A percentile compares a stretch with the other conserved stretches of the same genome.
Evolutionary conservation across 2,797 vertebrate species (phyloP).

Genomic region (Poeciliopsis gracilis): DNA sequence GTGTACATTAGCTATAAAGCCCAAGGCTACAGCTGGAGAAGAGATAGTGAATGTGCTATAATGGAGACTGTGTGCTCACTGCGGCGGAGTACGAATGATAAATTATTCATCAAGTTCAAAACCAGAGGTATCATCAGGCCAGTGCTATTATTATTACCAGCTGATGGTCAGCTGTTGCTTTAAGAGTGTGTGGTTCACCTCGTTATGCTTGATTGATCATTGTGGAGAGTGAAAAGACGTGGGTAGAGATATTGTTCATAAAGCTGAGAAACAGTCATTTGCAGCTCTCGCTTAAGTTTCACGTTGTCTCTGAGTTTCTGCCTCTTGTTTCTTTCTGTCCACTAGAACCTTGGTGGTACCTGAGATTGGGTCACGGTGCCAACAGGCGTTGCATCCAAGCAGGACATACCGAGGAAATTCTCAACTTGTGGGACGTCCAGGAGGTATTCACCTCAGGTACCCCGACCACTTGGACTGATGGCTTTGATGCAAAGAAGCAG

Average conservation of each 20-base stretch:
- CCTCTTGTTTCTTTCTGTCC: not conserved
- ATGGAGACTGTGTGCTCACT: conserved; percentile 66
- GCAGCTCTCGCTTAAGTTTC: conserved; percentile 10
- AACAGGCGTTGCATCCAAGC: not conserved
- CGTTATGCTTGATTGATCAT: conserved; percentile 9
- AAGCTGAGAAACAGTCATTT: conserved; percentile 28
- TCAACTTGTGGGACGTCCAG: not conserved
- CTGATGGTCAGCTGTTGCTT: conserved; percentile 57
- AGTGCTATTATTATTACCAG: conserved; percentile 56
- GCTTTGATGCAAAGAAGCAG: not conserved
- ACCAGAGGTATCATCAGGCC: conserved; percentile 60
- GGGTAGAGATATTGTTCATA: conserved; percentile 21
- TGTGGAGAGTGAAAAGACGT: conserved; percentile 13
- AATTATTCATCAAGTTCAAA: conserved; percentile 77
- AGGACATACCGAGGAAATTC: not conserved
- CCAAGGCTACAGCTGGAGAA: conserved; percentile 46
- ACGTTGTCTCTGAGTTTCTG: not conserved
- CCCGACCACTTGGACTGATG: not conserved
- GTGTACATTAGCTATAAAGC: conserved; percentile 54
- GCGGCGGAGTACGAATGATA: conserved; percentile 58
- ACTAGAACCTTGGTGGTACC: not conserved
- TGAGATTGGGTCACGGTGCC: not conserved
- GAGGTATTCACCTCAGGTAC: not conserved
- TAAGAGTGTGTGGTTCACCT: not conserved
- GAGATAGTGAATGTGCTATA: conserved; percentile 66